Conservation (phyloP, 2,797 vertebrate genomes). For the Spinus pinus region DNA sequence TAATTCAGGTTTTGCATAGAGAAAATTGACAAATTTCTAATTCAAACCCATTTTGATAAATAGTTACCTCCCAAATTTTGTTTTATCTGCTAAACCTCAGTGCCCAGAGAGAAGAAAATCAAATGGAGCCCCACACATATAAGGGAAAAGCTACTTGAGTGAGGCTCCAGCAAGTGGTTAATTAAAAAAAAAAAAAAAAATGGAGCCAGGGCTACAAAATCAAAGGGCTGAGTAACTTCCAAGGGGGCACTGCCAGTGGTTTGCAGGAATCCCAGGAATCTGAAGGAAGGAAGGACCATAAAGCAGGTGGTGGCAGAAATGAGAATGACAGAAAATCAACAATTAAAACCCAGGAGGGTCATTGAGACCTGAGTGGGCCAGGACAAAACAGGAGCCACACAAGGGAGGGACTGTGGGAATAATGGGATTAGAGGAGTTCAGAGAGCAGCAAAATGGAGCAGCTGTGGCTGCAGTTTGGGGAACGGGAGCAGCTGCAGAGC, state of each 20-base stretch:
- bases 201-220: neutral
- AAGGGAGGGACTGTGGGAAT: neutral
- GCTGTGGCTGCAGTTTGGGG: rapidly evolving
- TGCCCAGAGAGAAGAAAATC: neutral
- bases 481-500: neutral
- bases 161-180: neutral
- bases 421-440: neutral
- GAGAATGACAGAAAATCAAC: neutral
- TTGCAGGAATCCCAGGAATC: neutral
- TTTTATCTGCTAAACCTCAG: neutral
- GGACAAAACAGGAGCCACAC: neutral
- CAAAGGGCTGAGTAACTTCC: neutral
- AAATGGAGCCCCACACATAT: rapidly evolving
- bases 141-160: neutral
- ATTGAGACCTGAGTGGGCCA: neutral
- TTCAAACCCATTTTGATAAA: neutral
- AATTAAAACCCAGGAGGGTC: neutral
- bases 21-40: neutral
- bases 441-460: neutral
- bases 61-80: neutral
- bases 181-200: neutral
- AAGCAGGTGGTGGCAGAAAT: neutral
- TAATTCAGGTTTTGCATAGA: neutral
- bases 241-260: rapidly evolving
- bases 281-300: neutral